A percentile compares a stretch with the other conserved stretches of the same genome.
Evolutionary conservation across 1,140 invertebrate genomes (phyloP).

Genomic region (Meloidogyne hapla): DNA sequence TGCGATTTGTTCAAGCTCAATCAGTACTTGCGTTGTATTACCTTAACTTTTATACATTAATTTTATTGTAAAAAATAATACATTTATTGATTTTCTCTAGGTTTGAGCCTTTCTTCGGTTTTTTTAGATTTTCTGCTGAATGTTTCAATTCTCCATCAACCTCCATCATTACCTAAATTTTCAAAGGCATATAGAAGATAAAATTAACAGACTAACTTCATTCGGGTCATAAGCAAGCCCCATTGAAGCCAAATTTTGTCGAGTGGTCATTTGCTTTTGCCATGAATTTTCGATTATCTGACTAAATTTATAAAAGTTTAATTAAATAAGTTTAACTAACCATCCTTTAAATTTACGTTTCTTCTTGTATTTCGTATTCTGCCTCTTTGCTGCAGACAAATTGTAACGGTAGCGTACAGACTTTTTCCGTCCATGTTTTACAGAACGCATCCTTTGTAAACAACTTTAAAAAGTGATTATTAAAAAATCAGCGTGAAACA

Average conservation of each 20-base stretch:
- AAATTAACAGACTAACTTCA: neutral
- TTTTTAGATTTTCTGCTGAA: no score
- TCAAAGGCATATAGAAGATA: neutral
- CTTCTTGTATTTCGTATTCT: slow-evolving; percentile 23
- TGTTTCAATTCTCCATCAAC: neutral
- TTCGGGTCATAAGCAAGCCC: slow-evolving; percentile 29
- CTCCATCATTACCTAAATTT: slow-evolving; percentile 16
- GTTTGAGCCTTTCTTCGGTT: neutral
- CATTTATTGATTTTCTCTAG: neutral
- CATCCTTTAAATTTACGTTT: slow-evolving; percentile 12
- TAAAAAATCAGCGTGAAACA: no score
- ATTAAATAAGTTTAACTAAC: neutral
- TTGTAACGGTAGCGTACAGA: slow-evolving; percentile 19
- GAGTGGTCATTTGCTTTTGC: slow-evolving; percentile 4
- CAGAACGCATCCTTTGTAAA: slow-evolving; percentile 20
- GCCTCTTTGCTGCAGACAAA: slow-evolving; percentile 14
- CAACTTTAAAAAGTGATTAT: no score
- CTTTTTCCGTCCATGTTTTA: slow-evolving; percentile 28
- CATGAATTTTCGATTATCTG: slow-evolving; percentile 10
- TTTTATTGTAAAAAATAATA: neutral
- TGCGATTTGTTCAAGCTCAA: slow-evolving; percentile 24
- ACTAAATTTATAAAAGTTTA: slow-evolving; percentile 1
- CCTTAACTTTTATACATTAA: neutral
- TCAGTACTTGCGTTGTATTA: neutral
- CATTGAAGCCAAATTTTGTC: slow-evolving; percentile 20